Conservation (phyloP, 2,888 invertebrate species). For the Sicus ferrugineus region DNA sequence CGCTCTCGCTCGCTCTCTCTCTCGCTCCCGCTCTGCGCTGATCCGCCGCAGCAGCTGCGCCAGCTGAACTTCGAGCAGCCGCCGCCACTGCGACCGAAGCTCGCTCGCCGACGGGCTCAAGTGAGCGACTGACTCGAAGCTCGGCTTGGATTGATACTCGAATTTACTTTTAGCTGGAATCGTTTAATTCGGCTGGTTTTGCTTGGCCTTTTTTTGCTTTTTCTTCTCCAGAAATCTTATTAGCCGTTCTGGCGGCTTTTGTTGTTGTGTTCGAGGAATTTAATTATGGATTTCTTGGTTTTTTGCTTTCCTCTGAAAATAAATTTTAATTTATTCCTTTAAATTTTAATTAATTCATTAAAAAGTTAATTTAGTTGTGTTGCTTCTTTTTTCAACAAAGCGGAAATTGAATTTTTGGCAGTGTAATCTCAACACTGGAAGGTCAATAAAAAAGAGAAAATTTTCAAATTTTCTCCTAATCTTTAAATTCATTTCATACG, state of each 20-base stretch:
- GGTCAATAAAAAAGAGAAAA: too few relatives aligned
- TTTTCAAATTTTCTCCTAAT: too few relatives aligned
- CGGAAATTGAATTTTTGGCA: too few relatives aligned
- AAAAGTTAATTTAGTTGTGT: too few relatives aligned
- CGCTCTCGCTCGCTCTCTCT: background rate
- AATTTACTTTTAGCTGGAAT: background rate
- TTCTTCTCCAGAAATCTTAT: constrained; percentile 4
- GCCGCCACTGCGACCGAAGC: constrained; percentile 1
- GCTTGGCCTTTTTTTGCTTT: constrained; percentile 8
- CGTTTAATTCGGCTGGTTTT: constrained; percentile 6
- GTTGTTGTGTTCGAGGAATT: constrained; percentile 4
- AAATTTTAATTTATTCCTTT: background rate
- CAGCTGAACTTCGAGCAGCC: constrained; percentile 8
- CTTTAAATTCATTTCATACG: too few relatives aligned
- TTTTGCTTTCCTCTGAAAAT: constrained; percentile 13
- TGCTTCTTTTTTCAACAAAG: too few relatives aligned
- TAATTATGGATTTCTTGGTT: constrained; percentile 33
- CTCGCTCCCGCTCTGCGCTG: background rate
- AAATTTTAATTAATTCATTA: constrained; percentile 18
- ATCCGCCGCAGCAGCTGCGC: constrained; percentile 16
- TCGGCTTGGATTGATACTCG: too few relatives aligned
- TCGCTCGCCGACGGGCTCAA: background rate
- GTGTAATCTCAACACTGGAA: too few relatives aligned
- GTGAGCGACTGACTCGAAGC: background rate
- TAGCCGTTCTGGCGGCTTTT: background rate